A percentile compares a stretch with the other conserved stretches of the same genome.
Conservation (phyloP, 1,140 invertebrate genomes). For the Ceratina australensis region DNA sequence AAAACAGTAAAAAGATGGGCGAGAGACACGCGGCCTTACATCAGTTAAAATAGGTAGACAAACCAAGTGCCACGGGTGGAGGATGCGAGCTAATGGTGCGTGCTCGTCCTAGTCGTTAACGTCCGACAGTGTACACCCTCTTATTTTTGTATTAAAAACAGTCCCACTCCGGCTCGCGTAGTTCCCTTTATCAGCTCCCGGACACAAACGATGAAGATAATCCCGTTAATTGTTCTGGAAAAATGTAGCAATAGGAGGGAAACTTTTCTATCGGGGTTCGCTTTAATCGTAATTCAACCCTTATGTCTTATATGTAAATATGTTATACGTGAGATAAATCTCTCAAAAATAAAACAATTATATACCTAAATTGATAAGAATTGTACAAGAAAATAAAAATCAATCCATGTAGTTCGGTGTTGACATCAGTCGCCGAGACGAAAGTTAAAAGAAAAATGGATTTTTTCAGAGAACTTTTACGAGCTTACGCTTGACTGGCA, state of each 20-base stretch:
- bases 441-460: background rate
- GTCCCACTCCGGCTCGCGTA: conserved; percentile 31
- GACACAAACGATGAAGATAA: conserved; percentile 39
- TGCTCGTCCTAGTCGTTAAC: conserved; percentile 72
- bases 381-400: too few relatives aligned
- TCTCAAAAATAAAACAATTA: too few relatives aligned
- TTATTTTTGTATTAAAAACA: conserved; percentile 77
- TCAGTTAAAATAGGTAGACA: conserved; percentile 61
- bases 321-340: too few relatives aligned
- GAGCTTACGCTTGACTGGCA: background rate
- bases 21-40: conserved; percentile 57
- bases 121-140: conserved; percentile 64
- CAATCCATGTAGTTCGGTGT: too few relatives aligned
- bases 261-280: background rate
- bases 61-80: conserved; percentile 59
- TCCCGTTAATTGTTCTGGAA: conserved; percentile 66
- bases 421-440: too few relatives aligned
- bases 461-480: conserved; percentile 32
- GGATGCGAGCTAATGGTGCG: conserved; percentile 72
- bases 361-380: too few relatives aligned
- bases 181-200: conserved; percentile 43
- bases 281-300: too few relatives aligned
- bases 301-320: too few relatives aligned
- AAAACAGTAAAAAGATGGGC: conserved; percentile 59
- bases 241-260: background rate